phyloP scores from a whole-genome alignment of 2,888 invertebrate genomes.

The Phortica magna region DNA sequence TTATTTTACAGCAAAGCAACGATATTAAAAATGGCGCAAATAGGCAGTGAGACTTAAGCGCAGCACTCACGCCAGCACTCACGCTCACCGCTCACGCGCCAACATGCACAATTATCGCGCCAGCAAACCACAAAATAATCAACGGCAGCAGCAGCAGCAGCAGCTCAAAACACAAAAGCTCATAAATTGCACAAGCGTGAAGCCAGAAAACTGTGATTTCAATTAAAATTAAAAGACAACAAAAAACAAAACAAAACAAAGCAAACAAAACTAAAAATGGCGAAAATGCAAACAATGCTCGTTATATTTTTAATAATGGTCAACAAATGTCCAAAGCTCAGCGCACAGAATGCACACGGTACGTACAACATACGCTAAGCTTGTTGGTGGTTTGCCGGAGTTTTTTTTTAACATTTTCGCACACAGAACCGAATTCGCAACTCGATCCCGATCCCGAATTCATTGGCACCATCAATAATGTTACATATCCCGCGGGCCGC shows the following conservation, averaged over 20 bases:
- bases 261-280: conserved; percentile 59
- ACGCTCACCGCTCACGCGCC: conserved; percentile 37
- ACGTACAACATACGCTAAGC: too few species aligned
- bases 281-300: conserved; percentile 60
- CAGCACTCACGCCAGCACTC: conserved; percentile 40
- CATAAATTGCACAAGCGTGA: conserved; percentile 42
- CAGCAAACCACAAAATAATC: conserved; percentile 18
- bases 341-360: conserved; percentile 75
- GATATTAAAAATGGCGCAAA: conserved; percentile 50
- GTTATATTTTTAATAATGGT: conserved; percentile 71
- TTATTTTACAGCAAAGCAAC: conserved; percentile 21
- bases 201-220: conserved; percentile 24
- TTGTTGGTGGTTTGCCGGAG: too few species aligned
- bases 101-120: conserved; percentile 48
- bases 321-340: conserved; percentile 68
- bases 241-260: conserved; percentile 23
- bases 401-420: too few species aligned
- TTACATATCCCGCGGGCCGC: conserved; percentile 78
- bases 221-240: conserved; percentile 18
- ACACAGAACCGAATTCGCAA: conserved; percentile 71
- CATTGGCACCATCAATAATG: conserved; percentile 77
- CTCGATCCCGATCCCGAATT: conserved; percentile 78
- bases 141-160: conserved; percentile 6
- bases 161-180: conserved; percentile 46
- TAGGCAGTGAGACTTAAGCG: conserved; percentile 52